Evolutionary conservation across 2,888 invertebrate species (phyloP), one percentile per base, ranked within the genome.

Genomic region (Blastobasis adustella): DNA sequence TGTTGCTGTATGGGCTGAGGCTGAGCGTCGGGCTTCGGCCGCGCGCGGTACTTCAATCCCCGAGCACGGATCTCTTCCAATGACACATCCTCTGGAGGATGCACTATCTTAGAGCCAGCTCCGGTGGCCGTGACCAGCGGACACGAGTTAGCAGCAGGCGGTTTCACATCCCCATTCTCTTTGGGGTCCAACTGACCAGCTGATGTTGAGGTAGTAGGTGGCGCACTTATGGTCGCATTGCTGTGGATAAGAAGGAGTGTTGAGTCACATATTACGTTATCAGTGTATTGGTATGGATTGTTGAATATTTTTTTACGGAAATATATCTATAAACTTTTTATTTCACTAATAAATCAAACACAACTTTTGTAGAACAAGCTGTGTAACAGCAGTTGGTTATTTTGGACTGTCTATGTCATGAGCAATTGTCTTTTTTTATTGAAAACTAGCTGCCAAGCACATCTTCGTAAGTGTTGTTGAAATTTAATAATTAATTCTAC

Each of bases 11-110:
- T 63, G 45, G 60, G 73, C 3, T 23, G 59, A 58, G 46, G 62
- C 4, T 76, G 77, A 42, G 76, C 68, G 45, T 79, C 81, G 0
- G 74, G 76, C 47, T 77, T 75, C 1, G 84, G 77, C 46, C 70
- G 73, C 1, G 83, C 77, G 4, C 90, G 90, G 73, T 96, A 96
- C 69, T 93, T 93, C 7, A 91, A 82, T 66, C 90, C 85, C 49
- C 94, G 85, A 6, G 96, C 93, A 49, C 94, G 89, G 60, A 95
- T 91, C 82, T 97, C 96, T 76, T 96, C 96, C 76, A 96, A 73
- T 39, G 98, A 98, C 50, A 97, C 92, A 79, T 97, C 97, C 77
- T 98, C 98, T 0, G 96, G 93, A 0, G 98, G 98, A 81, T 98
- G 98, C 62, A 98, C 92, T 52, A 98, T 98, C 84, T 95, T 94